Conservation (phyloP, 2,113 vertebrate species). For the Excalfactoria chinensis region DNA sequence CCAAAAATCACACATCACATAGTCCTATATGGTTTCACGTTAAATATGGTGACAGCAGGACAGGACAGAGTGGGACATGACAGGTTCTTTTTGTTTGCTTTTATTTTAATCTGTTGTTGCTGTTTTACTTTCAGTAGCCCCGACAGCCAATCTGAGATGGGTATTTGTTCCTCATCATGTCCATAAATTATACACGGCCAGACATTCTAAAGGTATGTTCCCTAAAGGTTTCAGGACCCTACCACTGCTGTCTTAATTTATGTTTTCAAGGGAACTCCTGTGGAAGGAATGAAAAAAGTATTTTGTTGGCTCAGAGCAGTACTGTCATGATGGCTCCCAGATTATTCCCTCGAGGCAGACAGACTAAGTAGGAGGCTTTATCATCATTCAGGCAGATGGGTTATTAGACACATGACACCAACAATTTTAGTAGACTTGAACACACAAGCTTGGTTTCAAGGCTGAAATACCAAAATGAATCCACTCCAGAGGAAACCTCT, state of each 20-base stretch:
- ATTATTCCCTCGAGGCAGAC: conserved; percentile 49
- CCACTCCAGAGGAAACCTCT: not conserved
- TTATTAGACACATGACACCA: conserved; percentile 45
- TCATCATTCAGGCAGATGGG: conserved; percentile 23
- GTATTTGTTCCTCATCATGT: not conserved
- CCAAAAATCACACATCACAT: not conserved
- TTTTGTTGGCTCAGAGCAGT: conserved; percentile 37
- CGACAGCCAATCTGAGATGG: not conserved
- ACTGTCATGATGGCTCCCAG: not conserved
- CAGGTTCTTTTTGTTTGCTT: too few species aligned
- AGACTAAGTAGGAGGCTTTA: conserved; percentile 53
- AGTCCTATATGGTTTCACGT: not conserved
- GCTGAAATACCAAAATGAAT: conserved; percentile 18
- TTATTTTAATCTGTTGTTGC: too few species aligned
- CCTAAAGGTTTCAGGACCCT: not conserved
- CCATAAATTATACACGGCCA: not conserved
- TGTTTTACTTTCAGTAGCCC: not conserved
- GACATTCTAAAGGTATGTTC: not conserved
- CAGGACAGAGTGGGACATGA: too few species aligned
- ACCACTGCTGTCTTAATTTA: not conserved
- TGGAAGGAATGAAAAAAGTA: not conserved
- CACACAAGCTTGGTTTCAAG: not conserved
- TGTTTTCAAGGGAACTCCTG: conserved; percentile 2
- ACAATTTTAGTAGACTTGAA: conserved; percentile 42
- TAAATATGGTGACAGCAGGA: not conserved